A percentile compares a stretch with the other conserved stretches of the same genome.
These are phyloP conservation scores for Odontothrips loti DNA, from an alignment of 2,888 invertebrate species.

Conservation along the genomic window DNA sequence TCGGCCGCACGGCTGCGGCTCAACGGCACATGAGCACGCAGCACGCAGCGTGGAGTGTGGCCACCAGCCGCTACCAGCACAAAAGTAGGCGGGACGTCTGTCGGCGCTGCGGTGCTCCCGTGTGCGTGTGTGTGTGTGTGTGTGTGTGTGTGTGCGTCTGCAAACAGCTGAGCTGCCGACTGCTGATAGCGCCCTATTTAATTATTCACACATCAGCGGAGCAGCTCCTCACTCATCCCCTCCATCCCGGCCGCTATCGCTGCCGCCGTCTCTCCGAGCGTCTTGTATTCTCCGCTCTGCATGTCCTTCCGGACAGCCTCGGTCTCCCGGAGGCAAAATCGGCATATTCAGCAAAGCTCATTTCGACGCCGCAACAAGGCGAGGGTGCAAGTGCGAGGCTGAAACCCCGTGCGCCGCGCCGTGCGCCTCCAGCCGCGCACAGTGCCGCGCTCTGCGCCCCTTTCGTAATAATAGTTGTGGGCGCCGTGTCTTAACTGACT, in stretches of 20 bases:
- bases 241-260: background rate
- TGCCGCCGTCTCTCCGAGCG: background rate
- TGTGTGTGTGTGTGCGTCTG: background rate
- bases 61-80: background rate
- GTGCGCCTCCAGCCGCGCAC: no score
- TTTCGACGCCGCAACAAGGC: no score
- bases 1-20: no score
- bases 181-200: constrained; percentile 16
- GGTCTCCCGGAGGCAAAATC: background rate
- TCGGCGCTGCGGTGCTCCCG: background rate
- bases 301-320: background rate
- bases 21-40: no score
- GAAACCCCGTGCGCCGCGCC: no score
- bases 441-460: no score
- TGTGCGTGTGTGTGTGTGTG: background rate
- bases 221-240: background rate
- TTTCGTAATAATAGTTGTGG: no score
- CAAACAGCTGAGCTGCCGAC: constrained; percentile 9
- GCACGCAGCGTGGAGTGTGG: no score
- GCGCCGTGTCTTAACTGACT: no score
- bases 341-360: no score
- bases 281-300: no score
- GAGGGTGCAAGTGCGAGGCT: no score
- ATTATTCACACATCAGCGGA: constrained; percentile 16
- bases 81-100: background rate